A percentile compares a stretch with the other conserved stretches of the same genome.
Evolutionary conservation across 2,888 invertebrate species (phyloP).

Genomic region (Pyrgus malvae): DNA sequence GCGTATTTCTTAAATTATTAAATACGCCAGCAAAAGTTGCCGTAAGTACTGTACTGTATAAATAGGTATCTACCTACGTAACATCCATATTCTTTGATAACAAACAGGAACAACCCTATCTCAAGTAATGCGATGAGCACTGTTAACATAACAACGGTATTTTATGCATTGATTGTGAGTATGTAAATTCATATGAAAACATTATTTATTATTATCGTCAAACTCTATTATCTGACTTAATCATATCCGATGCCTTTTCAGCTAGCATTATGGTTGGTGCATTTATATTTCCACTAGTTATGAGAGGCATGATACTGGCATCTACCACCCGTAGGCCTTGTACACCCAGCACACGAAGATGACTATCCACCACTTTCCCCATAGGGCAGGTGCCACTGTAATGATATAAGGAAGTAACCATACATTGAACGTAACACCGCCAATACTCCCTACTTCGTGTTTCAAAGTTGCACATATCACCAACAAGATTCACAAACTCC

Average conservation of each 20-base stretch:
- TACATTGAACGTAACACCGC: constrained; percentile 84
- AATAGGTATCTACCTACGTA: no score
- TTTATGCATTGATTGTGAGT: no score
- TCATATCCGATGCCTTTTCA: constrained; percentile 38
- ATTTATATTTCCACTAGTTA: constrained; percentile 79
- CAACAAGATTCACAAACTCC: constrained; percentile 39
- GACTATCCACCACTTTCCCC: constrained; percentile 86
- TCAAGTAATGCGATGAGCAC: no score
- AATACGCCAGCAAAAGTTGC: no score
- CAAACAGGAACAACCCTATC: no score
- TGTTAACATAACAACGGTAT: no score
- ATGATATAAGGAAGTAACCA: constrained; percentile 85
- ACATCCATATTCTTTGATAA: no score
- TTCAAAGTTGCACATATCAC: constrained; percentile 34
- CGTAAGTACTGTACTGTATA: no score
- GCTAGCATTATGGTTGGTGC: constrained; percentile 61
- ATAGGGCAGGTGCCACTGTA: constrained; percentile 86
- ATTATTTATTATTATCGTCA: no score
- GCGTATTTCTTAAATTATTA: no score
- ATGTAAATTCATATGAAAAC: no score
- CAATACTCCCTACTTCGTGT: constrained; percentile 81
- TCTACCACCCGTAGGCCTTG: constrained; percentile 51
- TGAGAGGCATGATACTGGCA: constrained; percentile 63
- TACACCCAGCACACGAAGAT: constrained; percentile 83
- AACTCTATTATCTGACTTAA: constrained; percentile 26